Evolutionary conservation across 2,797 vertebrate genomes (phyloP).

Genomic region (Adelosebastes latens): DNA sequence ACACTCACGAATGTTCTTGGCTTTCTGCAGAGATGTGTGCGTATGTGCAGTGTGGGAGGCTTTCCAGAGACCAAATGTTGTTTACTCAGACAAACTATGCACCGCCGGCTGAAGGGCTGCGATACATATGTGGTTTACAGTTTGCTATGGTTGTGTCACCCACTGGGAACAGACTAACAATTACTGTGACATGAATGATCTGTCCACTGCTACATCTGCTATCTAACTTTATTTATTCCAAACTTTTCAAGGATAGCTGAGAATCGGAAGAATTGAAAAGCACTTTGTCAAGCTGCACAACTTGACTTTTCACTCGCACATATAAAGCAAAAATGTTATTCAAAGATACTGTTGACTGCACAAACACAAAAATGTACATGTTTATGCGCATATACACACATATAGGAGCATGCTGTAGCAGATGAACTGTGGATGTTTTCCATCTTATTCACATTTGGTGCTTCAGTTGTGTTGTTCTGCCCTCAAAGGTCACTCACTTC

Average conservation of each 20-base stretch:
- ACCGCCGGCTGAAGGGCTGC: neutral
- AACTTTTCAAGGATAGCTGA: neutral
- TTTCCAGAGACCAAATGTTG: constrained; percentile 11
- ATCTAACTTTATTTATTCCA: neutral
- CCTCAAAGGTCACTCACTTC: neutral
- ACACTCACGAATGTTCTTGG: neutral
- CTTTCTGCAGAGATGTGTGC: constrained; percentile 2
- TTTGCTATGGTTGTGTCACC: constrained; percentile 7
- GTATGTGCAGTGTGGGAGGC: neutral
- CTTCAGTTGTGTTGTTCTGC: neutral
- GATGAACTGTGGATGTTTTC: neutral
- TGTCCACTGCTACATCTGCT: neutral
- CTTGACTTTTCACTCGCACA: neutral
- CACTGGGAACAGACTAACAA: constrained; percentile 10
- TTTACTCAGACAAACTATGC: constrained; percentile 40
- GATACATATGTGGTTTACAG: constrained; percentile 18
- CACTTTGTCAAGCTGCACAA: neutral
- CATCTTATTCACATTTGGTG: neutral
- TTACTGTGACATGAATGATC: constrained; percentile 6
- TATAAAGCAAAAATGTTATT: neutral
- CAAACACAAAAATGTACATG: neutral
- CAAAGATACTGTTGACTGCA: neutral
- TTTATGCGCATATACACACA: neutral
- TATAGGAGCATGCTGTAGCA: neutral
- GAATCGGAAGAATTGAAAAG: neutral